Evolutionary conservation across 2,797 vertebrate genomes (phyloP).

Genomic region (Xenops minutus): DNA sequence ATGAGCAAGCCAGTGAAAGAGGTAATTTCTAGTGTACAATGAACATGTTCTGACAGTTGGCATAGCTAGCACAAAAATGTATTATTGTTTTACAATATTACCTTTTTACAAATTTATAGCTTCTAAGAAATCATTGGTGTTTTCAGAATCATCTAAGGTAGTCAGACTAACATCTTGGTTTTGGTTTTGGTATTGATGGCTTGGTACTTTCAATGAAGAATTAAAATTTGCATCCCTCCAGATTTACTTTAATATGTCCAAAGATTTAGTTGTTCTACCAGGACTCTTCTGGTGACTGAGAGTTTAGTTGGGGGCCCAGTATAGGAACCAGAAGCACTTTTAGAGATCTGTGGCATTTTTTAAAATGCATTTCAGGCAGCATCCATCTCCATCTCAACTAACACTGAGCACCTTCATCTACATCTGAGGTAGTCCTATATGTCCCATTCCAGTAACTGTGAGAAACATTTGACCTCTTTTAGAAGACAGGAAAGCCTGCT

Average conservation of each 20-base stretch:
- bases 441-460: neutral
- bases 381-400: neutral
- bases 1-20: neutral
- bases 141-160: neutral
- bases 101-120: neutral
- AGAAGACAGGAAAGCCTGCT: neutral
- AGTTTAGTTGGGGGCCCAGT: neutral
- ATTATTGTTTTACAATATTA: neutral
- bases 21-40: neutral
- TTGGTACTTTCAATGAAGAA: neutral
- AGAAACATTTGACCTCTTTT: neutral
- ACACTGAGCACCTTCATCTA: neutral
- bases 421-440: neutral
- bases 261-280: neutral
- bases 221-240: neutral
- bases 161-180: neutral
- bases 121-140: neutral
- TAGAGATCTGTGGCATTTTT: neutral
- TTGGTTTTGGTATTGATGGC: neutral
- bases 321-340: neutral
- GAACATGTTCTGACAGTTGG: neutral
- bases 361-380: neutral
- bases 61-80: neutral
- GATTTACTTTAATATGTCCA: neutral
- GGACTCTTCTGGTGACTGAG: neutral